Conservation (phyloP, 2,113 vertebrate species). For the Myiagra hebetior region DNA sequence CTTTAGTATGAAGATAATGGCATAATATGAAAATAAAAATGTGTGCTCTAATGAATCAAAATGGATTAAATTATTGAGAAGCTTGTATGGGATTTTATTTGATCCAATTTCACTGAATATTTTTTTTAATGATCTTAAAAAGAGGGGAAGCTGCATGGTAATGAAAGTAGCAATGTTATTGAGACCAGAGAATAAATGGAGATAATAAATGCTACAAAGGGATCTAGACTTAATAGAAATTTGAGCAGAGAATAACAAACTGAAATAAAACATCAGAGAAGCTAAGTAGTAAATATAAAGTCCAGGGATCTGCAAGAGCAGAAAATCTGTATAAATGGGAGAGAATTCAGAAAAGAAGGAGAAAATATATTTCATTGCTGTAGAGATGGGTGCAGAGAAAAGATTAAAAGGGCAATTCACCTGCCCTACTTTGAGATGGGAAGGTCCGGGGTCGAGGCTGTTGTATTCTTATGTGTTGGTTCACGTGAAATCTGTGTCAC, state of each 20-base stretch:
- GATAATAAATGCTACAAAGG: not conserved
- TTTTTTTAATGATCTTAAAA: not conserved
- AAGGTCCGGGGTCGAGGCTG: fast-evolving
- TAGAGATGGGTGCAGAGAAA: not conserved
- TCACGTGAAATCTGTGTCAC: not conserved
- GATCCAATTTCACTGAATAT: not conserved
- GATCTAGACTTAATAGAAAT: not conserved
- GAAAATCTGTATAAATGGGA: not conserved
- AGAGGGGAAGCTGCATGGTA: not conserved
- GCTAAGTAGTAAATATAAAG: not conserved
- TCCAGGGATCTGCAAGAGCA: not conserved
- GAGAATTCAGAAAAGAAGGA: not conserved
- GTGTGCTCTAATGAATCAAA: not conserved
- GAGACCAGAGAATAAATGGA: not conserved
- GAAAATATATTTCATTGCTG: not conserved
- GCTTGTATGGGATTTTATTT: constrained; percentile 31
- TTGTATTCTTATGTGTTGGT: not conserved
- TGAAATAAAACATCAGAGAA: not conserved
- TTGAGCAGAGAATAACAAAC: not conserved
- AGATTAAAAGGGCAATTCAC: not conserved
- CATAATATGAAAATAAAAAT: not conserved
- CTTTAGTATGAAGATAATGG: not conserved
- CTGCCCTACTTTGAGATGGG: not conserved
- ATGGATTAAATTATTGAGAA: constrained; percentile 25
- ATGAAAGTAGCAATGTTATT: not conserved